These are phyloP conservation scores for Latrodectus geometricus DNA, from an alignment of 1,140 invertebrate species.

Conservation along the genomic window DNA sequence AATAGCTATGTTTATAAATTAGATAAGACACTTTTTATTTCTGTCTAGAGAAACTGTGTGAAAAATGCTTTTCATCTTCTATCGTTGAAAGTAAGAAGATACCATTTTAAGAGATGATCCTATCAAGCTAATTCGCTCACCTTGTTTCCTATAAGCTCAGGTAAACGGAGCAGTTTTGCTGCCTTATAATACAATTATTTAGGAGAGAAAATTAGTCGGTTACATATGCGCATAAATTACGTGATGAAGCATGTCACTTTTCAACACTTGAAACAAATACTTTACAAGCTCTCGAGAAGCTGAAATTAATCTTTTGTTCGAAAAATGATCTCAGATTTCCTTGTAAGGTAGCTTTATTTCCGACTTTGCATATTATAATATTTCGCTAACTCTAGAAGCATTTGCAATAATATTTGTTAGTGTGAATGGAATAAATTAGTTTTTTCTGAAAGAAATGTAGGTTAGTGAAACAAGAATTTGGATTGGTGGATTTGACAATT, in stretches of 20 bases:
- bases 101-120: not conserved
- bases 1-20: no score
- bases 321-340: constrained; percentile 22
- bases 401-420: constrained; percentile 20
- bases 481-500: not conserved
- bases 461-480: not conserved
- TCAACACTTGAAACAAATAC: constrained; percentile 53
- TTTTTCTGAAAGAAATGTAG: constrained; percentile 25
- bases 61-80: no score
- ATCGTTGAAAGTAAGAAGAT: no score
- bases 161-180: constrained; percentile 33
- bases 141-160: not conserved
- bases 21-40: no score
- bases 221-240: constrained; percentile 53
- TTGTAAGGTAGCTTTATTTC: not conserved
- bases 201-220: constrained; percentile 34
- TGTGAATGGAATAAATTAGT: constrained; percentile 46
- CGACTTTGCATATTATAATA: not conserved
- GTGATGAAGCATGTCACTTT: constrained; percentile 35
- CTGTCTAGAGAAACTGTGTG: no score
- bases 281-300: constrained; percentile 32
- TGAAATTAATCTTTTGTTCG: constrained; percentile 57
- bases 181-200: constrained; percentile 51
- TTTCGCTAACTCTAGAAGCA: not conserved
- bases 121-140: not conserved